Evolutionary conservation across 1,140 invertebrate species (phyloP).

Genomic region (Leguminivora glycinivorella): DNA sequence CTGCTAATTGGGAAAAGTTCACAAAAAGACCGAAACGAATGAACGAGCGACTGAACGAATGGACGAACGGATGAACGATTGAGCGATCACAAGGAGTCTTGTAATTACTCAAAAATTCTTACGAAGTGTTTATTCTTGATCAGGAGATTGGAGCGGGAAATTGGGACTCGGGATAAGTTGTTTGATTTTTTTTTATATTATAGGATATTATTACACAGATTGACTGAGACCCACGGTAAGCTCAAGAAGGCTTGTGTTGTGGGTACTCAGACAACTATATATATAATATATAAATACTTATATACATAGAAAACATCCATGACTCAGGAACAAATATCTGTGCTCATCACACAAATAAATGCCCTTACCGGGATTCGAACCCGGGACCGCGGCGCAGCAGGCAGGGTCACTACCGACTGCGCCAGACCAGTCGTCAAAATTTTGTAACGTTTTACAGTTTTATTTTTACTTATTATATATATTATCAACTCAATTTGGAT

Average conservation of each 20-base stretch:
- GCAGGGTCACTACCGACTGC: too few species aligned
- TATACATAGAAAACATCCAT: too few species aligned
- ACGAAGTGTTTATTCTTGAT: slow-evolving; percentile 28
- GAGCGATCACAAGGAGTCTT: slow-evolving; percentile 45
- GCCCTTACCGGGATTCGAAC: too few species aligned
- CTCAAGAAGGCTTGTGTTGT: too few species aligned
- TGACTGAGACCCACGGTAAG: too few species aligned
- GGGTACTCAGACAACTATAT: too few species aligned
- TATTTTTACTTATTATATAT: neutral
- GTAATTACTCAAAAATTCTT: slow-evolving; percentile 52
- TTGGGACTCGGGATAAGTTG: slow-evolving; percentile 4
- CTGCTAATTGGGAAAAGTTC: slow-evolving; percentile 63
- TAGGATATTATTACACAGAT: too few species aligned
- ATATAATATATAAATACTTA: too few species aligned
- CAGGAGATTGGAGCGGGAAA: neutral
- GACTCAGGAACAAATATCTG: too few species aligned
- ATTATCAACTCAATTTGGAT: neutral
- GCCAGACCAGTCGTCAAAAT: too few species aligned
- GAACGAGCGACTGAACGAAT: slow-evolving; percentile 43
- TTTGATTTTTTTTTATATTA: slow-evolving; percentile 12
- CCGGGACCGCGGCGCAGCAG: too few species aligned
- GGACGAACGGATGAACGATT: slow-evolving; percentile 43
- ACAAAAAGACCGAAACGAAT: slow-evolving; percentile 44
- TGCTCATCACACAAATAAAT: too few species aligned
- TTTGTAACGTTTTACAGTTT: neutral